These are phyloP conservation scores for Saccostrea cuccullata DNA, from an alignment of 1,140 invertebrate species.

Conservation along the genomic window DNA sequence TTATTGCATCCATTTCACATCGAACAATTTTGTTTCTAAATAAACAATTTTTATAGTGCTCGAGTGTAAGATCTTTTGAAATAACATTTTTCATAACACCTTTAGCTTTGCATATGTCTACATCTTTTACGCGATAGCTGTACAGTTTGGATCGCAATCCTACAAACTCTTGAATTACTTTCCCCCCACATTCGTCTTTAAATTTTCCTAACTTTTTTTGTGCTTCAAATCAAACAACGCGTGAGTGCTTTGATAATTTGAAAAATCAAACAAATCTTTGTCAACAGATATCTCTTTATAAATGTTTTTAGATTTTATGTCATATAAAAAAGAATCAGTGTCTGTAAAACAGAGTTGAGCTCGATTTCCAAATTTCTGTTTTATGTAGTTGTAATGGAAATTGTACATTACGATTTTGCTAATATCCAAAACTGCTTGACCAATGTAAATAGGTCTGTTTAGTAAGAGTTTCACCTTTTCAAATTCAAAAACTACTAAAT, in stretches of 20 bases:
- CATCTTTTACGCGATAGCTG: conserved; percentile 2
- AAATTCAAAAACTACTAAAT: conserved; percentile 58
- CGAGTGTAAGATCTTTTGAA: conserved; percentile 20
- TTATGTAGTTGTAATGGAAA: conserved; percentile 70
- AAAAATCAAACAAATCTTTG: conserved; percentile 56
- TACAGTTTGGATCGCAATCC: conserved; percentile 63
- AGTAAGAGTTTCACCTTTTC: conserved; percentile 61
- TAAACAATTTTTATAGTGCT: conserved; percentile 36
- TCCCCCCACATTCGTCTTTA: conserved; percentile 51
- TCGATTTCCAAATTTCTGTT: conserved; percentile 66
- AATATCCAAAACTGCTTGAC: conserved; percentile 64
- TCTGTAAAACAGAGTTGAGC: conserved; percentile 71
- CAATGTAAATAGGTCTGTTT: conserved; percentile 64
- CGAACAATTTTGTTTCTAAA: conserved; percentile 39
- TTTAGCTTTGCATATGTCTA: neutral
- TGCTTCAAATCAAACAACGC: conserved; percentile 33
- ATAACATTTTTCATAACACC: conserved; percentile 29
- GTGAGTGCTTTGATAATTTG: conserved; percentile 43
- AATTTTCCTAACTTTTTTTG: conserved; percentile 48
- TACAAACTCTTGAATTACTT: conserved; percentile 49
- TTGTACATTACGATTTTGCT: conserved; percentile 69
- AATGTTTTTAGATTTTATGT: conserved; percentile 43
- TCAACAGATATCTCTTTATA: conserved; percentile 50
- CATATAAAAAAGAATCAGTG: conserved; percentile 48
- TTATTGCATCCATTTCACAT: conserved; percentile 44